Evolutionary conservation across 2,888 invertebrate genomes (phyloP).

Genomic region (Caenorhabditis afra): DNA sequence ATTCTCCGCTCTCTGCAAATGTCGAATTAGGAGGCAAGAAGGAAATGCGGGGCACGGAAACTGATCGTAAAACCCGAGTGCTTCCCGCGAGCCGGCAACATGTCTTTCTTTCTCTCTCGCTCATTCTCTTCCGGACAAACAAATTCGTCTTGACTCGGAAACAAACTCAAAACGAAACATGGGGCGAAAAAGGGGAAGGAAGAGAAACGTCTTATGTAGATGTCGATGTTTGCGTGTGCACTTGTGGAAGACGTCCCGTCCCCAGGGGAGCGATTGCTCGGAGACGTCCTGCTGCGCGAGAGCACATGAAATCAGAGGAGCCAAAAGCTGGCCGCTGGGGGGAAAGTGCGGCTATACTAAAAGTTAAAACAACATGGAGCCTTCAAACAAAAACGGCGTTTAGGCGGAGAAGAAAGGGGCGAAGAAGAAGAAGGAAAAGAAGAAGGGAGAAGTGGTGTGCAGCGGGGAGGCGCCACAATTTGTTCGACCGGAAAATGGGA

Average conservation of each 20-base stretch:
- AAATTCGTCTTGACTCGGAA: conserved; percentile 28
- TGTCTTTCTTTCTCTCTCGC: background rate
- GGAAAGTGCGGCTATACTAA: conserved; percentile 56
- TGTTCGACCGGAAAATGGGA: conserved; percentile 63
- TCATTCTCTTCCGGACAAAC: background rate
- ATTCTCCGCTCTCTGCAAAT: conserved; percentile 28
- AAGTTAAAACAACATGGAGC: conserved; percentile 40
- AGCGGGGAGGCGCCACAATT: conserved; percentile 51
- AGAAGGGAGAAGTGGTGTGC: conserved; percentile 28
- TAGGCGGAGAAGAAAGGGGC: conserved; percentile 13
- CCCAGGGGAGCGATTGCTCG: conserved; percentile 53
- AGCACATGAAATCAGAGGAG: conserved; percentile 41
- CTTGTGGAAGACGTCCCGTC: conserved; percentile 43
- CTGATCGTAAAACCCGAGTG: conserved; percentile 41
- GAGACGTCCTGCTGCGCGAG: background rate
- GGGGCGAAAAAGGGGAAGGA: conserved; percentile 3
- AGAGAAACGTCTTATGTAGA: conserved; percentile 8
- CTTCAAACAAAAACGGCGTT: conserved; percentile 8
- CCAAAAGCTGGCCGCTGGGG: conserved; percentile 1
- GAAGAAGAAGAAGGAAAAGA: conserved; percentile 15
- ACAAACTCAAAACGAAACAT: background rate
- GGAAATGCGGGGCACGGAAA: conserved; percentile 27
- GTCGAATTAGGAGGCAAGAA: conserved; percentile 19
- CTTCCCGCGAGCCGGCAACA: conserved; percentile 13
- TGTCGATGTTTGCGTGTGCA: conserved; percentile 29